These are phyloP conservation scores for Dynastes hyllus DNA, from an alignment of 2,888 invertebrate genomes.

Conservation along the genomic window DNA sequence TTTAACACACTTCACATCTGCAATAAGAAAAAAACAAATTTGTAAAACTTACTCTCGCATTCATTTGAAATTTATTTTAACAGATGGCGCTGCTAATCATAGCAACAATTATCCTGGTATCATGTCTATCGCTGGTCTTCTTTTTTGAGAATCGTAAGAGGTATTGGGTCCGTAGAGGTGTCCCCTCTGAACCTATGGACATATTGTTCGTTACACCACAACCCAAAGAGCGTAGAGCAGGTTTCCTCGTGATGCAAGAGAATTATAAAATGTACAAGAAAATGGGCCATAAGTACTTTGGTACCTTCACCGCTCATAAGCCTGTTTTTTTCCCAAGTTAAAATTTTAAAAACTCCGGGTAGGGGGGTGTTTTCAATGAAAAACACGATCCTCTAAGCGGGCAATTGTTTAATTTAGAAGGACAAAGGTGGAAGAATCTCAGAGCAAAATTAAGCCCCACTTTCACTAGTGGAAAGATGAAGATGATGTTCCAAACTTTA, in stretches of 20 bases:
- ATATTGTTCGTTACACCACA: conserved; percentile 18
- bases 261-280: conserved; percentile 50
- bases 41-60: too few species aligned
- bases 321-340: conserved; percentile 57
- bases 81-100: conserved; percentile 27
- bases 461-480: conserved; percentile 73
- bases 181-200: conserved; percentile 3
- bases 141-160: conserved; percentile 20
- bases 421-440: conserved; percentile 72
- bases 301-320: conserved; percentile 40
- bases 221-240: neutral
- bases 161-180: conserved; percentile 26
- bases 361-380: conserved; percentile 68
- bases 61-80: neutral
- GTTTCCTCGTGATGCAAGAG: conserved; percentile 3
- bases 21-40: too few species aligned
- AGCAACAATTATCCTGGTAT: conserved; percentile 8
- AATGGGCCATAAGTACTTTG: conserved; percentile 51
- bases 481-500: conserved; percentile 71
- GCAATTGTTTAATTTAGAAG: conserved; percentile 68
- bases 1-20: too few species aligned
- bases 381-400: conserved; percentile 68
- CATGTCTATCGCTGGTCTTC: neutral
- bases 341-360: too few species aligned
- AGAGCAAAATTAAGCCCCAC: conserved; percentile 72